These are phyloP conservation scores for Oscheius sp. DNA, from an alignment of 2,888 invertebrate species.

Conservation along the genomic window DNA sequence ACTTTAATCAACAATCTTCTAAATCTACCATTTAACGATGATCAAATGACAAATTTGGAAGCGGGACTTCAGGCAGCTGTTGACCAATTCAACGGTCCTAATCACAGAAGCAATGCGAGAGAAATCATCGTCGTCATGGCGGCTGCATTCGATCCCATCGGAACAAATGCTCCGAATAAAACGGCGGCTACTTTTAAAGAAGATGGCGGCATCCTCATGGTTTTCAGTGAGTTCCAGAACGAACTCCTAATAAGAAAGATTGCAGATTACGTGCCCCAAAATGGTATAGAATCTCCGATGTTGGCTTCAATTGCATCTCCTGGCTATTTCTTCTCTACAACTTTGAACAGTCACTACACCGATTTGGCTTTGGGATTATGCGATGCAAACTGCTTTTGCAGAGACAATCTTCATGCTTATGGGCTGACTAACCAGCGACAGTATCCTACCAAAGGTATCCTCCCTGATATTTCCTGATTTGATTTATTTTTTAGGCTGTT, in stretches of 20 bases:
- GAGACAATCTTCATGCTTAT: neutral
- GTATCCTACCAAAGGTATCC: neutral
- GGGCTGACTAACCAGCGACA: neutral
- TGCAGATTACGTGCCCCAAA: conserved; percentile 17
- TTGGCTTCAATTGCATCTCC: conserved; percentile 20
- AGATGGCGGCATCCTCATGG: conserved; percentile 31
- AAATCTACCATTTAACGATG: neutral
- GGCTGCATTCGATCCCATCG: conserved; percentile 1
- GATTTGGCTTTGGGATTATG: conserved; percentile 13
- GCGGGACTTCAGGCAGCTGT: conserved; percentile 11
- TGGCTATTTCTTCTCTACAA: conserved; percentile 17
- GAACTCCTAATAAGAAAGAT: too few species aligned
- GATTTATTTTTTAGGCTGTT: too few species aligned
- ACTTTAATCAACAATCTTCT: neutral
- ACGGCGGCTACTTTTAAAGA: conserved; percentile 28
- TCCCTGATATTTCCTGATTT: too few species aligned
- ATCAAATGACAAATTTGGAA: conserved; percentile 25
- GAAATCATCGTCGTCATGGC: conserved; percentile 29
- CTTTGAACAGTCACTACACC: neutral
- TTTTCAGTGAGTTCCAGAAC: conserved; percentile 11
- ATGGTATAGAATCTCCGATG: neutral
- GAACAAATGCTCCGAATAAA: conserved; percentile 13
- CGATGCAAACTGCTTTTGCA: conserved; percentile 4
- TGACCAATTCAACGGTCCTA: conserved; percentile 3
- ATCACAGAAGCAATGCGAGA: conserved; percentile 22